These are phyloP conservation scores for Atherinomorus stipes DNA, from an alignment of 2,113 vertebrate genomes.

Conservation along the genomic window DNA sequence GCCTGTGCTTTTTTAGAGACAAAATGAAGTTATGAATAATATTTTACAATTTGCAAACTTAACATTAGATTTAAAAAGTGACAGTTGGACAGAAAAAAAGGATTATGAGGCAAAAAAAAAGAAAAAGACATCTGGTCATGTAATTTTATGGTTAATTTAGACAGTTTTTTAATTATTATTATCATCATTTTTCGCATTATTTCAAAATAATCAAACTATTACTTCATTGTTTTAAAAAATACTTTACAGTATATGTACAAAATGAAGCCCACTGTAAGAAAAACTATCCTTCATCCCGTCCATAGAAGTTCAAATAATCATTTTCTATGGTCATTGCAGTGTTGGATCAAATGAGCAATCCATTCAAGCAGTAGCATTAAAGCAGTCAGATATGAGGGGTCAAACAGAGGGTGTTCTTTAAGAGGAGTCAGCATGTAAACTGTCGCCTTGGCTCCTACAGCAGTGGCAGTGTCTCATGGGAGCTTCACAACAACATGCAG, in stretches of 20 bases:
- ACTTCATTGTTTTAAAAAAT: not conserved
- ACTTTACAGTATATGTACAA: not conserved
- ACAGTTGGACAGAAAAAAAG: too few relatives aligned
- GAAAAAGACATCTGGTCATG: too few relatives aligned
- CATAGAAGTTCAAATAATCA: conserved; percentile 29
- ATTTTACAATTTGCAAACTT: too few relatives aligned
- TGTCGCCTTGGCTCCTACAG: conserved; percentile 35
- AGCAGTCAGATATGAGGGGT: conserved; percentile 30
- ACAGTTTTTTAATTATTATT: too few relatives aligned
- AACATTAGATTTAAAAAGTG: too few relatives aligned
- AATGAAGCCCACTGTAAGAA: not conserved
- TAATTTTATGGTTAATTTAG: too few relatives aligned
- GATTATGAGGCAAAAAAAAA: too few relatives aligned
- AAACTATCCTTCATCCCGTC: conserved; percentile 6
- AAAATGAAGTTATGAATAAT: not conserved
- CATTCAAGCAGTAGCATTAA: conserved; percentile 37
- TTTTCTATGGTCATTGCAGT: conserved; percentile 18
- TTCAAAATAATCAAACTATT: not conserved
- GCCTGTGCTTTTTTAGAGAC: not conserved
- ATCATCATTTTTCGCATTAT: not conserved
- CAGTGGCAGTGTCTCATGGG: conserved; percentile 37
- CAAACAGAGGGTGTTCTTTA: conserved; percentile 47
- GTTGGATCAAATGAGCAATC: conserved; percentile 37
- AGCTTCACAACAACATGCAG: conserved; percentile 27
- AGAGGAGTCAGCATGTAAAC: conserved; percentile 38